phyloP scores from a whole-genome alignment of 2,888 invertebrate genomes.

The Rhaphigaster nebulosa region DNA sequence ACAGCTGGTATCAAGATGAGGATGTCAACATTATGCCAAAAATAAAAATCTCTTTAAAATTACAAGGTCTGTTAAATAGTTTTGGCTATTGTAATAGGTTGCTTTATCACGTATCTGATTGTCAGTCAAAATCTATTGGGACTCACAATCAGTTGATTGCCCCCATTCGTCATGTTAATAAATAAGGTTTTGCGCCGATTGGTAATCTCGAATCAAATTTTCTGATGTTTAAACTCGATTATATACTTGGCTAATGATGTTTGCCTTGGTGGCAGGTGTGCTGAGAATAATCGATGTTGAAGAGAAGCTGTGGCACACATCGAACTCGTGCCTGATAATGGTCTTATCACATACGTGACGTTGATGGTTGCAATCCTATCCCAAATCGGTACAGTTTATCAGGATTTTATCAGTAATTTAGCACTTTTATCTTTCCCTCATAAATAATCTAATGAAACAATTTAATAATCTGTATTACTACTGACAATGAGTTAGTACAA shows the following conservation, averaged over 20 bases:
- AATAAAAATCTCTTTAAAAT: too few relatives aligned
- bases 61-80: too few relatives aligned
- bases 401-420: background rate
- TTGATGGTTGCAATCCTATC: background rate
- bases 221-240: background rate
- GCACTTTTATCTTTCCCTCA: background rate
- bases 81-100: too few relatives aligned
- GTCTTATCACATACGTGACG: background rate
- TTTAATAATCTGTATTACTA: background rate
- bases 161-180: background rate
- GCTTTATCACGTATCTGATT: too few relatives aligned
- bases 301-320: background rate
- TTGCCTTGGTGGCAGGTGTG: background rate
- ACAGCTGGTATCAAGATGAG: too few relatives aligned
- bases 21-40: too few relatives aligned
- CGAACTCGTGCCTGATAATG: background rate
- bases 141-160: background rate
- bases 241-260: background rate
- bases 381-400: background rate
- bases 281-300: background rate
- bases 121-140: background rate
- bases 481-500: background rate
- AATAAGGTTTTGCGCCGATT: background rate
- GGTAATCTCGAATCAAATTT: background rate
- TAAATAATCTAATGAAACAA: background rate